Evolutionary conservation across 1,140 invertebrate genomes (phyloP).

Genomic region (Tetramorium alpestre): DNA sequence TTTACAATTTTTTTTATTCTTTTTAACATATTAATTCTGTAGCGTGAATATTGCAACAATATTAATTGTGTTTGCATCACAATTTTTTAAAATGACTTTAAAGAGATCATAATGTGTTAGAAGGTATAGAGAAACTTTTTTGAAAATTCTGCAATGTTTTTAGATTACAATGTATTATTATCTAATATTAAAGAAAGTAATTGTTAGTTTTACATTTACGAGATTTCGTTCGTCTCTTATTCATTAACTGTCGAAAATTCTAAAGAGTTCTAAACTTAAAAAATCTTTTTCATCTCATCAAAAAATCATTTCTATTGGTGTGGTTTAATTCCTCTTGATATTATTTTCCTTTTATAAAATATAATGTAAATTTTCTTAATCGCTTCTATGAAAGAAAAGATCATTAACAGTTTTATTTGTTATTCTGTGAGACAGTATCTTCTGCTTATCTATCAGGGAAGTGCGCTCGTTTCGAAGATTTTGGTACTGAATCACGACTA

Average conservation of each 20-base stretch:
- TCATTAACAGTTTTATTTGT: slow-evolving; percentile 5
- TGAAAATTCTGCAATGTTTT: not conserved
- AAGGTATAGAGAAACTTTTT: not conserved
- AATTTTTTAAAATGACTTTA: not conserved
- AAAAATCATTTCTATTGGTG: not conserved
- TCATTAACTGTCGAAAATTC: not conserved
- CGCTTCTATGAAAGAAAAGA: not conserved
- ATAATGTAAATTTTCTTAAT: slow-evolving; percentile 8
- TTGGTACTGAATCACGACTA: slow-evolving; percentile 5
- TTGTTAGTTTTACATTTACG: not conserved
- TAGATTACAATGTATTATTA: not conserved
- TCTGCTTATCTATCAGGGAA: not conserved
- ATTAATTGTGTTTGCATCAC: not conserved
- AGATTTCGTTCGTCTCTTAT: not conserved
- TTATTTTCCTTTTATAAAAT: not conserved
- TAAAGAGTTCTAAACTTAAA: not conserved
- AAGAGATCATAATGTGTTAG: not conserved
- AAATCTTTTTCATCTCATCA: not conserved
- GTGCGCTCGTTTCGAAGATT: slow-evolving; percentile 14
- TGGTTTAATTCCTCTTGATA: not conserved
- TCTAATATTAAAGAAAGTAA: not conserved
- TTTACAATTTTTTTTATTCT: not conserved
- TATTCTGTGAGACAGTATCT: not conserved
- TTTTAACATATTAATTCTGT: not conserved
- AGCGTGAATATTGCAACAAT: not conserved